phyloP scores from a whole-genome alignment of 2,113 vertebrate species.

The Desmodus rotundus region DNA sequence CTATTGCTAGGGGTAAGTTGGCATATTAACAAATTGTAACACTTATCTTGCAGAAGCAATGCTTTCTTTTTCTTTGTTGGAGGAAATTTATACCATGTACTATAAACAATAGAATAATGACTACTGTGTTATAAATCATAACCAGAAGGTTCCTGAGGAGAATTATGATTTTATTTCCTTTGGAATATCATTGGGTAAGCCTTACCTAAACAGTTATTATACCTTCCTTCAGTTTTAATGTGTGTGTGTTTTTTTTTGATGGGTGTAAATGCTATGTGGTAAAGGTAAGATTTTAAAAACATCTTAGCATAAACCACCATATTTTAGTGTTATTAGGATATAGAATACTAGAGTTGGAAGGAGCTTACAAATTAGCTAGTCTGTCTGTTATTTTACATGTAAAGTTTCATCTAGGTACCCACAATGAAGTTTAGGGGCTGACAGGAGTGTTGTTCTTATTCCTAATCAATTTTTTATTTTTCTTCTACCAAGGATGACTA shows the following conservation, averaged over 20 bases:
- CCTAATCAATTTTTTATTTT: neutral
- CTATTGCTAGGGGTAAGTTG: neutral
- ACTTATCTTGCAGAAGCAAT: slow-evolving; percentile 47
- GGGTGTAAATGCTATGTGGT: neutral
- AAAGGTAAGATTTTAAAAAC: neutral
- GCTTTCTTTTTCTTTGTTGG: slow-evolving; percentile 61
- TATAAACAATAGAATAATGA: slow-evolving; percentile 63
- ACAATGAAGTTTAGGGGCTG: neutral
- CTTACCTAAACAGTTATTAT: slow-evolving; percentile 27
- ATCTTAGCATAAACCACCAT: neutral
- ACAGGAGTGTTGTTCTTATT: neutral
- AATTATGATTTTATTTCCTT: slow-evolving; percentile 64
- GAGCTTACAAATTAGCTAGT: neutral
- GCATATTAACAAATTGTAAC: neutral
- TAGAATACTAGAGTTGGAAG: neutral
- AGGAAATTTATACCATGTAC: slow-evolving; percentile 63
- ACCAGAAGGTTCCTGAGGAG: slow-evolving; percentile 53
- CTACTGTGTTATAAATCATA: slow-evolving; percentile 53
- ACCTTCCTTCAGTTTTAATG: neutral
- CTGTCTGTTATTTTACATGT: neutral
- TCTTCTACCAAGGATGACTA: neutral
- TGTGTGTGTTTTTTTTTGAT: neutral
- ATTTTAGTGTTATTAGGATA: neutral
- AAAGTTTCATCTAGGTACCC: neutral
- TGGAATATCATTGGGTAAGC: slow-evolving; percentile 39